Conservation (phyloP, 2,888 invertebrate genomes). For the Drosophila pseudotalamancana region DNA sequence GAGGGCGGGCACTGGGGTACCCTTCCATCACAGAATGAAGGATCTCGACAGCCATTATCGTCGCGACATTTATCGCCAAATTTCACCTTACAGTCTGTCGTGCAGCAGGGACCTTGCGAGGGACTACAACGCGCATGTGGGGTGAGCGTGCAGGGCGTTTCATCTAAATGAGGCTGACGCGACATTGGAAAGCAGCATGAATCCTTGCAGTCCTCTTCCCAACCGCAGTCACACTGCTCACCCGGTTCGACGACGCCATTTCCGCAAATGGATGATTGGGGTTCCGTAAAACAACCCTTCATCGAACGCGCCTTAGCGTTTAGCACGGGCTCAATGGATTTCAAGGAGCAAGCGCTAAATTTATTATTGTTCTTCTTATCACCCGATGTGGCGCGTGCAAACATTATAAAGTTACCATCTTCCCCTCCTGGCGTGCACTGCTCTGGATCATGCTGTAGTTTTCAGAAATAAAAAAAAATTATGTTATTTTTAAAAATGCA, state of each 20-base stretch:
- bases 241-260: slow-evolving; percentile 98
- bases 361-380: slow-evolving; percentile 99
- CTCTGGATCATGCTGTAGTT: slow-evolving; percentile 95
- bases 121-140: slow-evolving; percentile 86
- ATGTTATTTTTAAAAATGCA: too few relatives aligned
- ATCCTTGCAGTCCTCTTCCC: slow-evolving; percentile 98
- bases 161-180: slow-evolving; percentile 89
- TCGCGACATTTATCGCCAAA: slow-evolving; percentile 95
- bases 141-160: slow-evolving; percentile 94
- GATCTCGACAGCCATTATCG: slow-evolving; percentile 96
- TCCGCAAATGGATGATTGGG: slow-evolving; percentile 97
- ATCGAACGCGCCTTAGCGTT: slow-evolving; percentile 95
- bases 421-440: slow-evolving; percentile 97
- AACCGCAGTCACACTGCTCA: slow-evolving; percentile 99
- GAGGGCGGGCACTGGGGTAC: slow-evolving; percentile 96
- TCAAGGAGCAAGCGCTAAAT: slow-evolving; percentile 97
- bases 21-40: slow-evolving; percentile 95
- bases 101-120: slow-evolving; percentile 96
- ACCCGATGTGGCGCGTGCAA: slow-evolving; percentile 98
- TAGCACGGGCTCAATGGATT: slow-evolving; percentile 95
- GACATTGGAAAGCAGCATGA: slow-evolving; percentile 97
- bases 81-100: slow-evolving; percentile 92
- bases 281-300: slow-evolving; percentile 97
- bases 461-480: not conserved
- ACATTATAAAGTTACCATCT: slow-evolving; percentile 99